phyloP scores from a whole-genome alignment of 2,797 vertebrate genomes.

The Falco rusticolus region DNA sequence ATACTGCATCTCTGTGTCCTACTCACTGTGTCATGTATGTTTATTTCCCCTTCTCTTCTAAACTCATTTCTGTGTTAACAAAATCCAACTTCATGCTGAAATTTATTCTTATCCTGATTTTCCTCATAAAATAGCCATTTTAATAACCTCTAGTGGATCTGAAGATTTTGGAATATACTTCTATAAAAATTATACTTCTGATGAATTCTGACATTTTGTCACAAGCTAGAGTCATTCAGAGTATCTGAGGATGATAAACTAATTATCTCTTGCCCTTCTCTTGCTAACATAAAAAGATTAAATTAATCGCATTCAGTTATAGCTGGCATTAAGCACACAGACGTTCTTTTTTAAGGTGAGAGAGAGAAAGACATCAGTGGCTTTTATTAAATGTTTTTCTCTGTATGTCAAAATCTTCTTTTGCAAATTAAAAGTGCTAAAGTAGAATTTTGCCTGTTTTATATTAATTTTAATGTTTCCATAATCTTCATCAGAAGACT shows the following conservation, averaged over 20 bases:
- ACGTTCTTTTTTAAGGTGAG: neutral
- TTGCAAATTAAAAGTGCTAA: constrained; percentile 32
- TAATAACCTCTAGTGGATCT: neutral
- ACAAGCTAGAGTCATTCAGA: constrained; percentile 16
- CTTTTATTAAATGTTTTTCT: constrained; percentile 29
- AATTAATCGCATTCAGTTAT: constrained; percentile 36
- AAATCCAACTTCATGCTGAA: neutral
- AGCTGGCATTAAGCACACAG: constrained; percentile 31
- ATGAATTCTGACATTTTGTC: constrained; percentile 47
- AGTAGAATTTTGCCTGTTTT: neutral
- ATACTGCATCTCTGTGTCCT: neutral
- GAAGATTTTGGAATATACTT: constrained; percentile 9
- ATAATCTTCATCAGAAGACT: neutral
- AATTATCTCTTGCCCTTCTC: constrained; percentile 58
- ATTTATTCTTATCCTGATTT: neutral
- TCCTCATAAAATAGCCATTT: neutral
- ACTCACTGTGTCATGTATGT: neutral
- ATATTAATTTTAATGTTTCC: neutral
- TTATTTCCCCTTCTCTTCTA: neutral
- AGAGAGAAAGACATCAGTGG: neutral
- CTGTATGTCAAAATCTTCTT: neutral
- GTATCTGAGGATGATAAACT: constrained; percentile 41
- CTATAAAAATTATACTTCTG: constrained; percentile 11
- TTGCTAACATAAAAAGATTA: constrained; percentile 60
- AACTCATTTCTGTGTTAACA: neutral